Conservation (phyloP, 1,140 invertebrate species). For the Galleria mellonella region DNA sequence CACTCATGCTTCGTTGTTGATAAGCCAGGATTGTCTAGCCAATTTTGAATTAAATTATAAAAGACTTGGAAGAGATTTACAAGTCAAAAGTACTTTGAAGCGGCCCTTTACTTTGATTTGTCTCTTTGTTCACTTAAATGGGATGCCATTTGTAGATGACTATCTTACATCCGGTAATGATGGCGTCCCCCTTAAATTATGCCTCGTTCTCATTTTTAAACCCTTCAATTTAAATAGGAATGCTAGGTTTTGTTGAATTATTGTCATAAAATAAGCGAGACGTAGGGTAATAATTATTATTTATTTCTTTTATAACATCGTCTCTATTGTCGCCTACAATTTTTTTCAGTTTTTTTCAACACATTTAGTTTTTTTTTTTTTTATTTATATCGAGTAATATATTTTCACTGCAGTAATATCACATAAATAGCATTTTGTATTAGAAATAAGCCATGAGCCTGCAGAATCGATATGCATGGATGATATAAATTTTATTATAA, state of each 20-base stretch:
- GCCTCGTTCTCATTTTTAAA: constrained; percentile 23
- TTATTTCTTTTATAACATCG: too few species aligned
- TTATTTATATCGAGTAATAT: too few species aligned
- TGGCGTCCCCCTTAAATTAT: constrained; percentile 12
- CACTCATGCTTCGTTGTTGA: too few species aligned
- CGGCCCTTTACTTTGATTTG: constrained; percentile 41
- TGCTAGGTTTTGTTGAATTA: neutral
- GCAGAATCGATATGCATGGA: too few species aligned
- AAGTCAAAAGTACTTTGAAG: constrained; percentile 32
- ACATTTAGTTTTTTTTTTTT: too few species aligned
- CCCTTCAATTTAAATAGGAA: constrained; percentile 6
- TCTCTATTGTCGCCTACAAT: too few species aligned
- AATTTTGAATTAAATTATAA: constrained; percentile 27
- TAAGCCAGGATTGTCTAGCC: constrained; percentile 1
- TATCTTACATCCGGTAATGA: constrained; percentile 27
- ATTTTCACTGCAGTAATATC: too few species aligned
- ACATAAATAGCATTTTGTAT: too few species aligned
- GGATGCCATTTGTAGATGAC: constrained; percentile 37
- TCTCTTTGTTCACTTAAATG: constrained; percentile 37
- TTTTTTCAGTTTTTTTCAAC: too few species aligned
- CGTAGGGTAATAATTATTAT: too few species aligned
- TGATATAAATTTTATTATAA: too few species aligned
- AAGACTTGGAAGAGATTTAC: constrained; percentile 26
- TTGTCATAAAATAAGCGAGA: neutral
- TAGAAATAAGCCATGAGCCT: too few species aligned